Base-by-base conservation (phyloP, 2,888 invertebrate genomes). In the Netelia inedita region DNA sequence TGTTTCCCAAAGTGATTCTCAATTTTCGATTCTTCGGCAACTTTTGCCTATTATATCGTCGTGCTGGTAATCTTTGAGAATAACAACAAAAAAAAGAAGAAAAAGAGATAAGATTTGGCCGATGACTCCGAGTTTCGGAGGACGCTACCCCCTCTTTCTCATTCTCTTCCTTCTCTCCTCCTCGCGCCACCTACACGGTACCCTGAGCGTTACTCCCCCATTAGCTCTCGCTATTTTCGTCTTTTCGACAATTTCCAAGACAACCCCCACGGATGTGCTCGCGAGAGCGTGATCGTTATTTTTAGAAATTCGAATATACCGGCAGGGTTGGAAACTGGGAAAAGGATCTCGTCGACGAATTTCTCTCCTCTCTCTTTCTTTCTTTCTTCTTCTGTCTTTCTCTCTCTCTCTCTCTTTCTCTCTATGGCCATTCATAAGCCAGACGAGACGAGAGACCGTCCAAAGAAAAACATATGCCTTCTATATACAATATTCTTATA, bases 381-480 rank as follows among this genome's bases (percentile, higher is more conserved):
- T 66, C 14, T 28, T 28, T 28, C 28, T 28, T 2, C 2, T 23
- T 23, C 23, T 23, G 1, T 28, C 5, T 0, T 28, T 65, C 8
- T 41, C 35, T 63, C n/a, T 46, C 19, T 65, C 63, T 43, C 21
- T 74, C 23, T 74, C 9, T 63, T 35, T 66, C 50, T 69, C 50
- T 85, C 84, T 78, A 81, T 65, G 85, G 82, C 82, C 85, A 85
- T 85, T 85, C 85, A 85, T 82, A 79, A 85, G 82, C 85, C 85
- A 85, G 85, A 85, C 85, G 85, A 74, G 79, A 57, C 82, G 85
- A 85, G 69, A 85, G 57, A 46, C 78, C 69, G 69, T 79, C 65
- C 35, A 74, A 82, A 79, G 79, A 83, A 83, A 74, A 83, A 83
- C 66, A 68, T 41, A 74, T 79, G 79, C 50, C 16, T 50, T 9